Percentiles rank a stretch among this genome's conserved stretches.
Conservation (phyloP, 2,888 invertebrate species). For the Dasypogon diadema region DNA sequence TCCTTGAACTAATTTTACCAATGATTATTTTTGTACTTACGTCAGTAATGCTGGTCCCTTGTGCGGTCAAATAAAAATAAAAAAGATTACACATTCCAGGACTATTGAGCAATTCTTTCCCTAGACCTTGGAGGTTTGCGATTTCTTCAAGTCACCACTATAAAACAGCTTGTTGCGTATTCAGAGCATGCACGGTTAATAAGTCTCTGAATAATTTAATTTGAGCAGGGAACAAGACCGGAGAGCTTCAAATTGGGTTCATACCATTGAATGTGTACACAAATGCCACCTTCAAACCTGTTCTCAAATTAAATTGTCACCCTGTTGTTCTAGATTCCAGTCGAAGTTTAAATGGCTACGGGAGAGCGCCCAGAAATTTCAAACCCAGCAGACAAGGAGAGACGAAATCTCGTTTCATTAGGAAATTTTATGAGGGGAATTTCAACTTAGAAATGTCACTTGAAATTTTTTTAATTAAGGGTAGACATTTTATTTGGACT, state of each 20-base stretch:
- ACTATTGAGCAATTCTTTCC: not conserved
- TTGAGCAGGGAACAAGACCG: not conserved
- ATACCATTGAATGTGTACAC: slow-evolving; percentile 29
- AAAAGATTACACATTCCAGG: too few relatives aligned
- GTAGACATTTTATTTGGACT: not conserved
- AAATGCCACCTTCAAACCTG: slow-evolving; percentile 37
- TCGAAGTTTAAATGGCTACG: slow-evolving; percentile 15
- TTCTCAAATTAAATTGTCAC: slow-evolving; percentile 45
- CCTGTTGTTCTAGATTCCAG: slow-evolving; percentile 37
- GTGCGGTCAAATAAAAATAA: too few relatives aligned
- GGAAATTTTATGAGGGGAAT: slow-evolving; percentile 28
- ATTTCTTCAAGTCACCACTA: not conserved
- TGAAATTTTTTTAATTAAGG: slow-evolving; percentile 36
- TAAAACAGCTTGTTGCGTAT: slow-evolving; percentile 35
- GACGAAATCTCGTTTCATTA: slow-evolving; percentile 26
- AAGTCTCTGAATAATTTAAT: slow-evolving; percentile 48
- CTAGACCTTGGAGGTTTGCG: not conserved
- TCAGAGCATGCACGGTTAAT: slow-evolving; percentile 33
- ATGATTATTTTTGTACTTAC: too few relatives aligned
- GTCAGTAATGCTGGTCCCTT: too few relatives aligned
- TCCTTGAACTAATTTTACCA: too few relatives aligned
- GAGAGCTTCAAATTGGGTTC: slow-evolving; percentile 30
- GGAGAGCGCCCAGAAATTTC: slow-evolving; percentile 12
- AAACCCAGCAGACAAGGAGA: not conserved
- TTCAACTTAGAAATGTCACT: slow-evolving; percentile 10